phyloP scores from a whole-genome alignment of 2,888 invertebrate species.

The Dryadula phaetusa region DNA sequence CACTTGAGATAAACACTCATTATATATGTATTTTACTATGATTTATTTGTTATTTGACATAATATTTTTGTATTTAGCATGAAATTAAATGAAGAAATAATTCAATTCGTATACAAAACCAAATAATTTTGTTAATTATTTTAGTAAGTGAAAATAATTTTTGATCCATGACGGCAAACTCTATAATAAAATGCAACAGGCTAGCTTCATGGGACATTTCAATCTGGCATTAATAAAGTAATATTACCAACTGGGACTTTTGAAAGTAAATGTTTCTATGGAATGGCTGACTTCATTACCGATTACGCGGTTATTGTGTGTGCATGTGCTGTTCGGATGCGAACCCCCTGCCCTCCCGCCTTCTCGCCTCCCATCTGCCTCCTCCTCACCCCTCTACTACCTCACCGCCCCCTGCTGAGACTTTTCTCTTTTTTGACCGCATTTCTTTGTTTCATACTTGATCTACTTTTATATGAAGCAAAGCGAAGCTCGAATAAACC shows the following conservation, averaged over 20 bases:
- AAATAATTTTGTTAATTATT: too few relatives aligned
- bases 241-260: constrained; percentile 1
- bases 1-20: too few relatives aligned
- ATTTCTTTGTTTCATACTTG: constrained; percentile 22
- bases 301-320: constrained; percentile 25
- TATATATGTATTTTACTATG: too few relatives aligned
- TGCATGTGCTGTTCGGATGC: not conserved
- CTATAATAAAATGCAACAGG: not conserved
- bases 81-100: too few relatives aligned
- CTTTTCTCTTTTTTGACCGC: constrained; percentile 10
- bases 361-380: too few relatives aligned
- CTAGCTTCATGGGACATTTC: not conserved
- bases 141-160: too few relatives aligned
- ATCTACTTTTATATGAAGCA: constrained; percentile 11
- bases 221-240: constrained; percentile 8
- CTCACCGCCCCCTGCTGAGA: not conserved
- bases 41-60: not conserved
- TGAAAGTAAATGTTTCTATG: constrained; percentile 21
- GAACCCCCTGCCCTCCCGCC: not conserved
- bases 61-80: not conserved
- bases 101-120: too few relatives aligned
- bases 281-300: constrained; percentile 28
- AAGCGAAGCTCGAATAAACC: not conserved
- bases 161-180: too few relatives aligned
- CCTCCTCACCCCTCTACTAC: not conserved